A percentile compares a stretch with the other conserved stretches of the same genome.
phyloP scores from a whole-genome alignment of 2,113 vertebrate species.

The Puntigrus tetrazona region DNA sequence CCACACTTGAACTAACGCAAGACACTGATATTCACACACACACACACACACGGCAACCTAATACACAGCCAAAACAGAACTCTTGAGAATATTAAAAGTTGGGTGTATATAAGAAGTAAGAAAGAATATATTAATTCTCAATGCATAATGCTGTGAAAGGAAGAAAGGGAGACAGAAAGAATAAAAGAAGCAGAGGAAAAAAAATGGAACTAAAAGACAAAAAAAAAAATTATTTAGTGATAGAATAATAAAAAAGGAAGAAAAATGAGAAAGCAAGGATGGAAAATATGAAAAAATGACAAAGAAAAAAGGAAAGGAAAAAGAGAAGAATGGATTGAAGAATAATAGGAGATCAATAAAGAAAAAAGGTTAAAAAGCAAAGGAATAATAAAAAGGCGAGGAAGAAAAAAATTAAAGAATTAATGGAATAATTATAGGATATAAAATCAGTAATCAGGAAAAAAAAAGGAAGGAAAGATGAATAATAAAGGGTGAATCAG shows the following conservation, averaged over 20 bases:
- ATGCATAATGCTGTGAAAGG: background rate
- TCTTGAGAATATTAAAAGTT: slow-evolving; percentile 2
- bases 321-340: background rate
- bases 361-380: background rate
- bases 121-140: background rate
- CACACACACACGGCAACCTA: background rate
- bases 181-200: background rate
- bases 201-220: background rate
- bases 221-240: background rate
- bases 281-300: background rate
- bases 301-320: background rate
- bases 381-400: background rate
- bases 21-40: background rate
- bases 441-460: background rate
- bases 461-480: background rate
- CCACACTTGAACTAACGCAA: background rate
- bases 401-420: background rate
- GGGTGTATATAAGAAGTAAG: background rate
- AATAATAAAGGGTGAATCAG: background rate
- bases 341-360: background rate
- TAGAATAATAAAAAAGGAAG: background rate
- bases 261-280: background rate
- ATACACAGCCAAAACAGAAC: background rate
- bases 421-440: background rate
- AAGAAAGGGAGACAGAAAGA: background rate